These are phyloP conservation scores for Pollenia amentaria DNA, from an alignment of 2,888 invertebrate species.

Conservation along the genomic window DNA sequence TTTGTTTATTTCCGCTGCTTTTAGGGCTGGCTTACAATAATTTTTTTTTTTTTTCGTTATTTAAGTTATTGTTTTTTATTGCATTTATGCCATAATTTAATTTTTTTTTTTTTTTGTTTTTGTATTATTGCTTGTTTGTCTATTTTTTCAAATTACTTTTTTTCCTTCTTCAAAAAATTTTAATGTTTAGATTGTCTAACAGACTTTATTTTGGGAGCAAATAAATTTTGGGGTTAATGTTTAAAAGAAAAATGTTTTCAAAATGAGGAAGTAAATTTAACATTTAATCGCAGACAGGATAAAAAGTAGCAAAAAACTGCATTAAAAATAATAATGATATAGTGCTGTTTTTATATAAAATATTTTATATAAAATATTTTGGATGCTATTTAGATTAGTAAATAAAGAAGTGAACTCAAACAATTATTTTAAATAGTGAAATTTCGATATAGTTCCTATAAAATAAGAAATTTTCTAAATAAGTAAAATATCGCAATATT, in stretches of 20 bases:
- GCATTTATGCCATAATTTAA: constrained; percentile 48
- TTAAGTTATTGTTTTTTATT: neutral
- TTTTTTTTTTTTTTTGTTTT: neutral
- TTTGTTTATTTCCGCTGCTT: constrained; percentile 66
- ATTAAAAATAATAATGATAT: neutral
- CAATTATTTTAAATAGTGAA: too few relatives aligned
- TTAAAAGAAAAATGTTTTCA: neutral
- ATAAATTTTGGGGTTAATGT: constrained; percentile 27
- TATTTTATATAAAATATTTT: too few relatives aligned
- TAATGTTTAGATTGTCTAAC: constrained; percentile 9
- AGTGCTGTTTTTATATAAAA: too few relatives aligned
- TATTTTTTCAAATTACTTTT: constrained; percentile 19
- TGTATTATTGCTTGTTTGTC: neutral
- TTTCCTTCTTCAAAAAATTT: constrained; percentile 42
- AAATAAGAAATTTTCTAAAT: too few relatives aligned
- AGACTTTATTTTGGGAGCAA: neutral
- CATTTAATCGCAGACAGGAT: constrained; percentile 42
- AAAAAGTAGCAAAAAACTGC: neutral
- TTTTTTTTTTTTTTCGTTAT: neutral
- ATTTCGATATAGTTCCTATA: too few relatives aligned
- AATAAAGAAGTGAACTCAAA: too few relatives aligned
- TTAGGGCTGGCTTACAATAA: constrained; percentile 52
- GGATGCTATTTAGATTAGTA: too few relatives aligned
- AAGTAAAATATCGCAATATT: too few relatives aligned
- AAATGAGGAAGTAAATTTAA: constrained; percentile 49